A percentile compares a stretch with the other conserved stretches of the same genome.
Conservation (phyloP, 2,113 vertebrate genomes). For the Ptilonorhynchus violaceus region DNA sequence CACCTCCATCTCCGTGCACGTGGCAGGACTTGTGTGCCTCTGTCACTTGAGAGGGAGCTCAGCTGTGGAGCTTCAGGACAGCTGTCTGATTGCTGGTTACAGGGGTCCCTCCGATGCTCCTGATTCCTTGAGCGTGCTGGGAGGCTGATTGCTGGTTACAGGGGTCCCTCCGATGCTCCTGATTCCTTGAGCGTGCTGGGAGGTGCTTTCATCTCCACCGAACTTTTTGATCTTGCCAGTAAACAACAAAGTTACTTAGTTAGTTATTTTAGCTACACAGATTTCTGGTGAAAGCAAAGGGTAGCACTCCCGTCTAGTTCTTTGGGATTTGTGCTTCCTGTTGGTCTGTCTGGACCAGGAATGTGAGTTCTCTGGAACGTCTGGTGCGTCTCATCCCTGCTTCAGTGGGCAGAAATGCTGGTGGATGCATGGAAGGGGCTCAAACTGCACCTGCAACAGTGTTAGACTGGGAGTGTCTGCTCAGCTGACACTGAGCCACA, state of each 20-base stretch:
- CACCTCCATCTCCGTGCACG: neutral
- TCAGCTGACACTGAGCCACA: fast-evolving
- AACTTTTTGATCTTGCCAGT: neutral
- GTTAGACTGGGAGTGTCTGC: fast-evolving
- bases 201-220: neutral
- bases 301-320: neutral
- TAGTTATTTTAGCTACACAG: neutral
- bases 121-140: neutral
- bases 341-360: neutral
- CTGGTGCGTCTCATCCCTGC: no score
- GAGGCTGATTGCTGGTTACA: neutral
- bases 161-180: neutral
- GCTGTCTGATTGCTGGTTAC: neutral
- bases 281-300: neutral
- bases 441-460: neutral
- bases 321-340: neutral
- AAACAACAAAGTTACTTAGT: neutral
- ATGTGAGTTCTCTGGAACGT: neutral
- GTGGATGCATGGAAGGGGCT: neutral
- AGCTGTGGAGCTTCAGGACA: neutral
- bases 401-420: neutral
- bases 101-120: neutral
- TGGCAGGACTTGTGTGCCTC: fast-evolving
- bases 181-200: neutral
- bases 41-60: neutral